These are phyloP conservation scores for Callimorpha dominula DNA, from an alignment of 2,888 invertebrate genomes.

Conservation along the genomic window DNA sequence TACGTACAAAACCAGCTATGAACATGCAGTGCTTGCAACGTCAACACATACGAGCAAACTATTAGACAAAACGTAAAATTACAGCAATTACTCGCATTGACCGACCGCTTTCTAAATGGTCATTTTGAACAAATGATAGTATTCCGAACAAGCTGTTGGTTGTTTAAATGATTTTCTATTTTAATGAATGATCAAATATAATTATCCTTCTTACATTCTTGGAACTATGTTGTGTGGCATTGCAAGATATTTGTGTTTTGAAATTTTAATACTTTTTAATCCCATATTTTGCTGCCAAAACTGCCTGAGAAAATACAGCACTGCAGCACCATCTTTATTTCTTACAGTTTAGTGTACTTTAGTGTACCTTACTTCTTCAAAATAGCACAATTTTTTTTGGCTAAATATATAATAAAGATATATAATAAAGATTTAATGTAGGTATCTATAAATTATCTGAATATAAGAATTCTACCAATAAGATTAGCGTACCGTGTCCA, in stretches of 20 bases:
- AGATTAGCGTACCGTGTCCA: too few relatives aligned
- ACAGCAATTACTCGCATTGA: slow-evolving; percentile 51
- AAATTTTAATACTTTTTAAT: background rate
- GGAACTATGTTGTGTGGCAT: background rate
- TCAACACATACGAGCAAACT: slow-evolving; percentile 43
- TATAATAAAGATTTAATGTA: background rate
- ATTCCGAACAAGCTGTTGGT: slow-evolving; percentile 30
- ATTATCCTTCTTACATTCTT: slow-evolving; percentile 1
- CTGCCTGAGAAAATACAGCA: too few relatives aligned
- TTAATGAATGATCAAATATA: slow-evolving; percentile 27
- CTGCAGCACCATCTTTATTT: too few relatives aligned
- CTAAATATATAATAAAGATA: too few relatives aligned
- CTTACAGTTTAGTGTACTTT: too few relatives aligned
- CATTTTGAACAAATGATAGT: slow-evolving; percentile 50
- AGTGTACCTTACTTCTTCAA: too few relatives aligned
- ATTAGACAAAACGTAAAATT: slow-evolving; percentile 51
- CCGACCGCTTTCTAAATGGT: slow-evolving; percentile 54
- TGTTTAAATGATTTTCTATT: slow-evolving; percentile 45
- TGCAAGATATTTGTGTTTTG: background rate
- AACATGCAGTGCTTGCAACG: slow-evolving; percentile 31
- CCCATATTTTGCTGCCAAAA: too few relatives aligned
- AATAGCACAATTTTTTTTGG: too few relatives aligned
- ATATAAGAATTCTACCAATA: background rate
- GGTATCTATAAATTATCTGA: too few relatives aligned
- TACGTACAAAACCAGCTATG: slow-evolving; percentile 18